Base-by-base conservation (phyloP, 2,888 invertebrate species). In the Eupithecia centaureata region DNA sequence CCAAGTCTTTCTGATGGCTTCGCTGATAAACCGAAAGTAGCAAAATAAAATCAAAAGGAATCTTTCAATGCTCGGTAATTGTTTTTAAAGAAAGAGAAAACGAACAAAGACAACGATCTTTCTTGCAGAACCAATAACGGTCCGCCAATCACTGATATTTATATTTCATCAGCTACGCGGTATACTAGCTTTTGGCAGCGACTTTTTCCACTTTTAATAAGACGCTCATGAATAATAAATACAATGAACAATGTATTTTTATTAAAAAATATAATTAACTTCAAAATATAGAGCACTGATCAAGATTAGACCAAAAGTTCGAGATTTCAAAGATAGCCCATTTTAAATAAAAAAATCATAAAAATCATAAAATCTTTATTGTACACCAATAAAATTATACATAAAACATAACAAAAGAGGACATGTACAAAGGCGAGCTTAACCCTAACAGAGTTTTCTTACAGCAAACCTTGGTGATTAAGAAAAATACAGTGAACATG, bases 61-160 rank as follows among this genome's bases (percentile, higher is more conserved):
- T 32, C 22, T 28, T 30, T 56, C n/a, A 10, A 4, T 18, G 51
- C 25, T 10, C n/a, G 30, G 32, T 32, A 57, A 30, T 32, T 57
- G 30, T 57, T 30, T 32, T 57, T 18, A 30, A 57, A 30, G 30
- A 22, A 54, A 32, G 15, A 7, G 52, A 25, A 25, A 7, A n/a
- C 15, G 42, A 18, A 42, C 42, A 51, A 13, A 13, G 57, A 57
- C 57, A 57, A 32, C 5, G 22, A 57, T 57, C 57, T 61, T 51
- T 47, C 61, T 38, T 13, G 42, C 35, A 54, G 22, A 57, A 57
- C 57, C 54, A 61, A 59, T 22, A 30, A 30, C 28, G 52, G 38
- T 54, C 54, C 51, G 59, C 10, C 27, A 52, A 52, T 52, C 25
- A 18, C 27, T 52, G 13, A 7, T n/a, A 52, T 52, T 52, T 52